Evolutionary conservation across 2,888 invertebrate species (phyloP).

Genomic region (Tupiocoris notatus): DNA sequence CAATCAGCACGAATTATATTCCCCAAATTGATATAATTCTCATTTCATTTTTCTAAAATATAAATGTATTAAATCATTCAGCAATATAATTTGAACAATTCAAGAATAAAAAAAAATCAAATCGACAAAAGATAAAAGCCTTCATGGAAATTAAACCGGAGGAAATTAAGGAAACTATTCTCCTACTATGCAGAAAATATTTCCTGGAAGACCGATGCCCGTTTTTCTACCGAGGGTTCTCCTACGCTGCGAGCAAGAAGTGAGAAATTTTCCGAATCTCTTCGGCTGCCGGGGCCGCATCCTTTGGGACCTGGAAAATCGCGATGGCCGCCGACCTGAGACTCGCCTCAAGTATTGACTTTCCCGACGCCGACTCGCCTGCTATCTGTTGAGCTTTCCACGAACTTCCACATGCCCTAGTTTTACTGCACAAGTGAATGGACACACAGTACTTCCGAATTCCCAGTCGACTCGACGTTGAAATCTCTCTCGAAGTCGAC

Average conservation of each 20-base stretch:
- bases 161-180: too few relatives aligned
- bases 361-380: not conserved
- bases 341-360: conserved; percentile 36
- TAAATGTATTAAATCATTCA: too few relatives aligned
- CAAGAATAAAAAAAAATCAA: too few relatives aligned
- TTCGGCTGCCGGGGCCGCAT: not conserved
- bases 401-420: conserved; percentile 1
- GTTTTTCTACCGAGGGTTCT: not conserved
- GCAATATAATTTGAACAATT: too few relatives aligned
- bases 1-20: too few relatives aligned
- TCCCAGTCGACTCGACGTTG: not conserved
- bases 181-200: too few relatives aligned
- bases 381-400: conserved; percentile 27
- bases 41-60: too few relatives aligned
- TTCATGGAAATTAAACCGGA: too few relatives aligned
- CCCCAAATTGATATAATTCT: too few relatives aligned
- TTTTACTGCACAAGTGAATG: not conserved
- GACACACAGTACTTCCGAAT: not conserved
- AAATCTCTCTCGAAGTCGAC: too few relatives aligned
- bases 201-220: not conserved
- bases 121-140: too few relatives aligned
- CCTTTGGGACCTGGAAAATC: conserved; percentile 38
- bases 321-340: conserved; percentile 37
- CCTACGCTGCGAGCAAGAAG: not conserved
- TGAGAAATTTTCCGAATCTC: not conserved